Conservation (phyloP, 2,113 vertebrate species). For the Chionis minor region DNA sequence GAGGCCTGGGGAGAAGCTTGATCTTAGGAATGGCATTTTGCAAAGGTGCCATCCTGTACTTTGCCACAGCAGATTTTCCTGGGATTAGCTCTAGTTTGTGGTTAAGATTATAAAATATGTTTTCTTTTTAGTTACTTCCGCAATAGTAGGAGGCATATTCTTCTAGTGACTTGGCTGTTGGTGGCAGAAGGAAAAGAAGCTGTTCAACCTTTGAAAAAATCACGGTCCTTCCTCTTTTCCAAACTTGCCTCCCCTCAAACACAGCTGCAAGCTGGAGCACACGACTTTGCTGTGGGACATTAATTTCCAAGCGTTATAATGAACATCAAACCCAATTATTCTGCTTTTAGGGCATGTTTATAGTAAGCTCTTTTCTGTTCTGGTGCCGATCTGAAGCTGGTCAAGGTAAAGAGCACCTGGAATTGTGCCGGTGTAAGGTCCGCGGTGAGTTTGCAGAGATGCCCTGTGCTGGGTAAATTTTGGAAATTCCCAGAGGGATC, state of each 20-base stretch:
- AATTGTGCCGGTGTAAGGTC: neutral
- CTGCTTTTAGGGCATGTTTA: neutral
- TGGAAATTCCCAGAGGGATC: neutral
- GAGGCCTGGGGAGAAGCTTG: neutral
- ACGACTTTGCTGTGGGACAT: neutral
- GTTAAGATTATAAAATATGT: neutral
- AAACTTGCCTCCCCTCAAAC: neutral
- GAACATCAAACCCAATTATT: neutral
- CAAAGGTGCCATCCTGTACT: neutral
- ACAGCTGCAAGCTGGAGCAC: neutral
- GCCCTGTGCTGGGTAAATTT: neutral
- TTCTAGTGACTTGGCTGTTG: neutral
- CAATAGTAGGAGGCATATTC: neutral
- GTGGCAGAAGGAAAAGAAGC: neutral
- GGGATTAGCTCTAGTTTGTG: neutral
- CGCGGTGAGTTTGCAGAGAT: neutral
- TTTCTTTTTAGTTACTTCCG: neutral
- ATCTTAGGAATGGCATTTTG: neutral
- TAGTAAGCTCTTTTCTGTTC: neutral
- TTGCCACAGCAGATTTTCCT: neutral
- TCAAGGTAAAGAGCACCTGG: neutral
- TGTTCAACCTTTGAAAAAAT: slow-evolving; percentile 14
- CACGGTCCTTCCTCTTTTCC: neutral
- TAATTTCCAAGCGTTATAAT: neutral
- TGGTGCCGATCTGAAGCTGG: neutral